Evolutionary conservation across 2,113 vertebrate species (phyloP).

Genomic region (Edolisoma coerulescens): DNA sequence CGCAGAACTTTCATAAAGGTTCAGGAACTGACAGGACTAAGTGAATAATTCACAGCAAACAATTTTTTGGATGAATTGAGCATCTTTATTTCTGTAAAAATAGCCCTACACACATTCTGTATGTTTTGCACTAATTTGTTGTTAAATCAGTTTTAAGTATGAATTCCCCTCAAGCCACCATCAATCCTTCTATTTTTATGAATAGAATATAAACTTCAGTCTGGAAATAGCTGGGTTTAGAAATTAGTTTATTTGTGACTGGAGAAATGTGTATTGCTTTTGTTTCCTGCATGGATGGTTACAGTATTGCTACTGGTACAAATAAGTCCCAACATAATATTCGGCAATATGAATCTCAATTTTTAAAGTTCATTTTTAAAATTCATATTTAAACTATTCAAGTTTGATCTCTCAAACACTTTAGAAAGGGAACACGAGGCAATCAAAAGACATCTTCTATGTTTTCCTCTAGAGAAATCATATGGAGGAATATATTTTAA

Average conservation of each 20-base stretch:
- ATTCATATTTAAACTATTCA: background rate
- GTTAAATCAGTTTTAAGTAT: slow-evolving; percentile 4
- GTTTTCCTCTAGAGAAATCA: background rate
- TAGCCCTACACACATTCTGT: background rate
- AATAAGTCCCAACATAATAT: background rate
- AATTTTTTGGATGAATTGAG: background rate
- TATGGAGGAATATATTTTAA: background rate
- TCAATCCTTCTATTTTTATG: slow-evolving; percentile 12
- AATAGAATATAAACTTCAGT: background rate
- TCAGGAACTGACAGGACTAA: background rate
- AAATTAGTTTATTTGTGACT: background rate
- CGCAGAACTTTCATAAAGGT: background rate
- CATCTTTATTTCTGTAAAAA: slow-evolving; percentile 9
- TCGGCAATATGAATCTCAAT: background rate
- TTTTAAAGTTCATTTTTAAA: background rate
- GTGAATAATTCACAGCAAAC: slow-evolving; percentile 27
- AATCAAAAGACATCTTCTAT: background rate
- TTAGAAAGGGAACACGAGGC: background rate
- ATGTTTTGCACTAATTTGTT: slow-evolving; percentile 1
- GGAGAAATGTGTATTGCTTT: background rate
- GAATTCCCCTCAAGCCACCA: background rate
- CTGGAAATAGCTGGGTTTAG: background rate
- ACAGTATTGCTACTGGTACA: background rate
- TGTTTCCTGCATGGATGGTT: slow-evolving; percentile 7
- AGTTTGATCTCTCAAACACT: background rate